Evolutionary conservation across 2,888 invertebrate species (phyloP).

Genomic region (Reticulitermes lucifugus): DNA sequence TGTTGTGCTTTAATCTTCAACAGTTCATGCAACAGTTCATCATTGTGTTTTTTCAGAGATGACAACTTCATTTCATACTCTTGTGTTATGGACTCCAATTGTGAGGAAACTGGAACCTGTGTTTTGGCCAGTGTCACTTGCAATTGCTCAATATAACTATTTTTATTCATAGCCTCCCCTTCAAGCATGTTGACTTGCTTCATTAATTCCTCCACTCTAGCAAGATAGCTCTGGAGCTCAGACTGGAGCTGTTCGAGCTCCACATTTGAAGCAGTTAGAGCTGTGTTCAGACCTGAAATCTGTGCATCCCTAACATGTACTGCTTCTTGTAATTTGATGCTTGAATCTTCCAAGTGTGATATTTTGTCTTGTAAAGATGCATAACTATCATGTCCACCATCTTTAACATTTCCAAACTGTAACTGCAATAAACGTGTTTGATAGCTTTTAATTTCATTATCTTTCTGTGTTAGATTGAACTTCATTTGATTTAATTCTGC

Average conservation of each 20-base stretch:
- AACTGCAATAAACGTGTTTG: slow-evolving; percentile 58
- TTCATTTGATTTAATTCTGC: slow-evolving; percentile 44
- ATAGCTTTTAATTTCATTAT: slow-evolving; percentile 63
- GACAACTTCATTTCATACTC: not conserved
- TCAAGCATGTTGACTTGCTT: not conserved
- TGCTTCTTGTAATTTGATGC: not conserved
- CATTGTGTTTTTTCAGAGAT: slow-evolving; percentile 48
- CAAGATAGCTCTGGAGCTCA: slow-evolving; percentile 62
- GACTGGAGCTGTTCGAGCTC: slow-evolving; percentile 59
- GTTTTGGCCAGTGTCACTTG: not conserved
- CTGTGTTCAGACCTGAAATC: slow-evolving; percentile 37
- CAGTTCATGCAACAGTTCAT: slow-evolving; percentile 57
- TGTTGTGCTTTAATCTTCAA: slow-evolving; percentile 55
- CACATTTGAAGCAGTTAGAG: slow-evolving; percentile 35
- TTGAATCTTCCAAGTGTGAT: slow-evolving; percentile 13
- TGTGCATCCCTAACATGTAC: slow-evolving; percentile 43
- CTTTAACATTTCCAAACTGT: slow-evolving; percentile 50
- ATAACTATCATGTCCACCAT: not conserved
- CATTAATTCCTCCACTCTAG: slow-evolving; percentile 59
- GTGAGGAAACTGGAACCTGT: not conserved
- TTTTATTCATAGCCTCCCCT: not conserved
- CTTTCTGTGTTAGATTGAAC: slow-evolving; percentile 59
- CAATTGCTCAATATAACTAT: slow-evolving; percentile 39
- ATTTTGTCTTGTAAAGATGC: slow-evolving; percentile 20
- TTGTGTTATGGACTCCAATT: not conserved